Conservation (phyloP, 2,113 vertebrate genomes). For the Solea solea region DNA sequence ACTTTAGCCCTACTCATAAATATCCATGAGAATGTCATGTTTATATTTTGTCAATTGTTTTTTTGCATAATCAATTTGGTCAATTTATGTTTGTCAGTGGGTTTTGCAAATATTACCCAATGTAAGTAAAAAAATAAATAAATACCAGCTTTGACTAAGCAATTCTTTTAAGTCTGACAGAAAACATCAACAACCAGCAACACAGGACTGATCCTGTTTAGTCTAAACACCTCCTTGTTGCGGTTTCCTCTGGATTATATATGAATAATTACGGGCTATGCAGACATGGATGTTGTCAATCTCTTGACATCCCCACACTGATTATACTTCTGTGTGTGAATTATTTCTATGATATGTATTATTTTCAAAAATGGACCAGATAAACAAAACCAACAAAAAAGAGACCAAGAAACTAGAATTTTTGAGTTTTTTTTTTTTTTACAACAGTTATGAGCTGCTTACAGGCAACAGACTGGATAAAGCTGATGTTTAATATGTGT, state of each 20-base stretch:
- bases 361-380: not conserved
- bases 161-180: not conserved
- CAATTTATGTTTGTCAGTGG: too few relatives aligned
- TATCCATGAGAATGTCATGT: not conserved
- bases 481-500: constrained; percentile 21
- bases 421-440: not conserved
- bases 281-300: not conserved
- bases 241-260: not conserved
- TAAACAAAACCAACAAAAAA: not conserved
- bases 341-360: constrained; percentile 3
- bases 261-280: not conserved
- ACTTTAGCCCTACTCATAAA: not conserved
- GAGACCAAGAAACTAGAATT: not conserved
- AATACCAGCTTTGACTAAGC: too few relatives aligned
- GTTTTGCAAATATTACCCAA: too few relatives aligned
- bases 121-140: too few relatives aligned
- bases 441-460: constrained; percentile 19
- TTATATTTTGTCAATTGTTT: too few relatives aligned
- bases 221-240: not conserved
- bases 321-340: too few relatives aligned
- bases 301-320: not conserved
- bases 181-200: constrained; percentile 14
- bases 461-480: not conserved
- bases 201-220: constrained; percentile 17
- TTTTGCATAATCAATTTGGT: too few relatives aligned